Conservation (phyloP, 2,797 vertebrate species). For the Perodicticus potto region DNA sequence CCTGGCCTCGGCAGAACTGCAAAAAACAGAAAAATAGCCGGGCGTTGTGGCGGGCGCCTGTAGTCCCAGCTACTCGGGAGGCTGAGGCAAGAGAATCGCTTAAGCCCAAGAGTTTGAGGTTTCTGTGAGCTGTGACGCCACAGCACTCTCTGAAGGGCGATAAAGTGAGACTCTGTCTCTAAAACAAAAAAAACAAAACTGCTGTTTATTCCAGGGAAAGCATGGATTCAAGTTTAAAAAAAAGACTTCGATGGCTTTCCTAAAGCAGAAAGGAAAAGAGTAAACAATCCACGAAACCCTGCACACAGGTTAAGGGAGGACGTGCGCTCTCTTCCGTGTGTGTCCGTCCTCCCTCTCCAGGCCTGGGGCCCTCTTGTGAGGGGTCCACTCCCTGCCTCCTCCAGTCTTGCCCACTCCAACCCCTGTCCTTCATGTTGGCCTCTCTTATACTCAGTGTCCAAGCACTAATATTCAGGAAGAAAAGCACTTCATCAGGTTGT, state of each 20-base stretch:
- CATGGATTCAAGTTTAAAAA: conserved; percentile 21
- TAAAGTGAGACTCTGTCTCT: too few species aligned
- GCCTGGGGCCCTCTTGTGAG: too few species aligned
- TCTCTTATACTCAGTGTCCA: neutral
- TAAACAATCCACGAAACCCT: too few species aligned
- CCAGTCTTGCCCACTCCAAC: neutral
- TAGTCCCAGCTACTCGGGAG: too few species aligned
- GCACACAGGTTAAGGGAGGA: too few species aligned
- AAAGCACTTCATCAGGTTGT: conserved; percentile 36
- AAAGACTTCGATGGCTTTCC: conserved; percentile 52
- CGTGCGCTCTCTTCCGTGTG: neutral
- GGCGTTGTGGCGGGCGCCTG: too few species aligned
- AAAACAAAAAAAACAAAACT: neutral
- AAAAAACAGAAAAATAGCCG: too few species aligned
- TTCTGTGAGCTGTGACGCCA: too few species aligned
- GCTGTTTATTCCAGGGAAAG: conserved; percentile 29
- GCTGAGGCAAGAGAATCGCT: too few species aligned
- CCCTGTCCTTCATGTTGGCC: neutral
- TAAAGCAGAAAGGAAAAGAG: conserved; percentile 58
- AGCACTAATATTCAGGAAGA: conserved; percentile 36
- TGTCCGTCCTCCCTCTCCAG: neutral
- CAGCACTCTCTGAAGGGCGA: too few species aligned
- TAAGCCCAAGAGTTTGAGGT: too few species aligned
- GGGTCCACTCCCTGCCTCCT: neutral
- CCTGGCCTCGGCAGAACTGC: too few species aligned